These are phyloP conservation scores for Pycnonotus jocosus DNA, from an alignment of 2,113 vertebrate species.

Conservation along the genomic window DNA sequence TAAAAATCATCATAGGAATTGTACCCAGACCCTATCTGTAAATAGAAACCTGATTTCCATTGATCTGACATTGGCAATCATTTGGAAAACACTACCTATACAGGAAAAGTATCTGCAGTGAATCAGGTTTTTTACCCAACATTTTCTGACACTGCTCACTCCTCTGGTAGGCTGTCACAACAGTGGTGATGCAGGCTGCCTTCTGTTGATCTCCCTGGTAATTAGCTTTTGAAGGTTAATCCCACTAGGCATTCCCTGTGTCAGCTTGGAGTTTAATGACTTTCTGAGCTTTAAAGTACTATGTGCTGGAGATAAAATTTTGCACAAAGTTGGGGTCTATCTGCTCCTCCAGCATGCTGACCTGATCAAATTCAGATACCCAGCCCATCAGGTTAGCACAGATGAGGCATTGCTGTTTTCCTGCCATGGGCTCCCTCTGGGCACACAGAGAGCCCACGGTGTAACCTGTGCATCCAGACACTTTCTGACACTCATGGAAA, in stretches of 20 bases:
- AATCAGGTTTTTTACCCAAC: background rate
- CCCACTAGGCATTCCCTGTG: constrained; percentile 34
- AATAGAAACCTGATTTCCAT: background rate
- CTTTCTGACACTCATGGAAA: background rate
- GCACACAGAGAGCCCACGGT: background rate
- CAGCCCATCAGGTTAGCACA: background rate
- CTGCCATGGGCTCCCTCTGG: background rate
- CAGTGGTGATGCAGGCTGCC: background rate
- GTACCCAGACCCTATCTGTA: background rate
- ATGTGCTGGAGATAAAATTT: background rate
- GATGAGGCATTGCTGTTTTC: background rate
- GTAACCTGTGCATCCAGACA: background rate
- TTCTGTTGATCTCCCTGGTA: constrained; percentile 52
- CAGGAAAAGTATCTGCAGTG: background rate
- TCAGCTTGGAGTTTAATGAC: constrained; percentile 13
- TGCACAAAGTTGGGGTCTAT: background rate
- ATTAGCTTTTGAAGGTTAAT: constrained; percentile 66
- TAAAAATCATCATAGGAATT: background rate
- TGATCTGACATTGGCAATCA: background rate
- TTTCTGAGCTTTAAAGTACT: constrained; percentile 32
- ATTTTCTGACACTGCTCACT: background rate
- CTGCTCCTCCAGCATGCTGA: background rate
- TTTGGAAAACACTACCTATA: background rate
- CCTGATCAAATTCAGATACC: background rate
- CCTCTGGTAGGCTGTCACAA: background rate